Conservation (phyloP, 2,888 invertebrate genomes). For the Parasteatoda lunata region DNA sequence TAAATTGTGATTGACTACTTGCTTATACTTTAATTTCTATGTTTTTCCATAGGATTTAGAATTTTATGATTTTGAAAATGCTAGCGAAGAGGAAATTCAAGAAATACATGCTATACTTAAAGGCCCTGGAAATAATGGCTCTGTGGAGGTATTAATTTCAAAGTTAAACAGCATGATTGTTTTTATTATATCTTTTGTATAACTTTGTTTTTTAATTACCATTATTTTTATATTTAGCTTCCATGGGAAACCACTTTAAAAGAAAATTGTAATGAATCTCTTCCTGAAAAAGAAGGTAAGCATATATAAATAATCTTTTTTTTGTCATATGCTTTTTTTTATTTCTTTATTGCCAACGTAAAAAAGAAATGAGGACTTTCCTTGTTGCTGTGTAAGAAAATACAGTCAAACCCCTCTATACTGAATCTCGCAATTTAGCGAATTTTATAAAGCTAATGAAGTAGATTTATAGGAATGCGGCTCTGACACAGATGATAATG, state of each 20-base stretch:
- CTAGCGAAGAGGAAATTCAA: conserved; percentile 62
- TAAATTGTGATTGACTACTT: too few species aligned
- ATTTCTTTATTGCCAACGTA: background rate
- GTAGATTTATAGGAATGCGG: too few species aligned
- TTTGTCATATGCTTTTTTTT: background rate
- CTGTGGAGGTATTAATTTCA: conserved; percentile 41
- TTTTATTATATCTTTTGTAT: background rate
- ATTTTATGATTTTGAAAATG: conserved; percentile 64
- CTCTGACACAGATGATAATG: too few species aligned
- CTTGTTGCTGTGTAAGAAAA: too few species aligned
- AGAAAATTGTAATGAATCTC: conserved; percentile 27
- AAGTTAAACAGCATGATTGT: background rate
- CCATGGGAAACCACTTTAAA: conserved; percentile 54
- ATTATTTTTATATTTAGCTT: conserved; percentile 22
- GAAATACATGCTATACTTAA: conserved; percentile 64
- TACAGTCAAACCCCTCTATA: too few species aligned
- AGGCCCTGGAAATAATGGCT: conserved; percentile 62
- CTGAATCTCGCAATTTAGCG: too few species aligned
- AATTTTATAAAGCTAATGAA: too few species aligned
- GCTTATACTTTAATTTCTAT: background rate
- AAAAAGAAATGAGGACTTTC: background rate
- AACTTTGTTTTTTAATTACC: background rate
- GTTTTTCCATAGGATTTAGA: conserved; percentile 48
- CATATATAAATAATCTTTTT: too few species aligned
- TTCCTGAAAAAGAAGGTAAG: conserved; percentile 47